Base-by-base conservation (phyloP, 1,140 invertebrate species). In the Eurytemora carolleeae region DNA sequence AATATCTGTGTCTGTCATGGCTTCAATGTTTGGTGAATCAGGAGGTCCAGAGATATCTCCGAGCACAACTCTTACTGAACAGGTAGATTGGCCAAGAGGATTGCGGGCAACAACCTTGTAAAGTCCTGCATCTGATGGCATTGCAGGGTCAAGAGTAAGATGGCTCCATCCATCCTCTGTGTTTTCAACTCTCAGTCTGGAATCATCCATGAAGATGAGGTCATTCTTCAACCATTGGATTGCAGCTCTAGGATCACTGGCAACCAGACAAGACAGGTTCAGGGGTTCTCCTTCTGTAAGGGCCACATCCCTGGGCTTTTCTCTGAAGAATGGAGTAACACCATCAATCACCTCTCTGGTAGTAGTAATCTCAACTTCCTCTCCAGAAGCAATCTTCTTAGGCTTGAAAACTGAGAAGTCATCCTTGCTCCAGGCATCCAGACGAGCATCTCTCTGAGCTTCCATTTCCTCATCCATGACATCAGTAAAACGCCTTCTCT, bases 171-270 rank as follows among this genome's bases (percentile, higher is more conserved):
- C 87, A 18, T 67, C 67, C 21, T 80, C 78, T 63, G 86, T 81
- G 0, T 77, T 76, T 20, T 88, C 81, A 69, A 82, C 85, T 31
- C 89, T 79, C 58, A 87, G 76, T 64, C 82, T 80, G 23, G 80
- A 83, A 70, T 89, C 86, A 2, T 81, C 80, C 2, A 91, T 71
- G 31, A 91, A 84, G 68, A 86, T 78, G 68, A 62, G 52, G 54
- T 92, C 88, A 69, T 91, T 91, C 67, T 78, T 89, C 73, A 88
- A 97, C 93, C 94, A 99, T 65, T 93, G 87, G n/a, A 97, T 81
- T 53, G 78, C 73, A 0, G 93, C 91, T 68, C 83, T 81, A 0
- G 92, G 92, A 67, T 87, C 85, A 0, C 90, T 91, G 2, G 91
- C 84, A 1, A 87, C 86, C 57, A 83, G 82, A 72, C 89, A 95